These are phyloP conservation scores for Sarcophaga carnaria DNA, from an alignment of 2,888 invertebrate genomes.

Conservation along the genomic window DNA sequence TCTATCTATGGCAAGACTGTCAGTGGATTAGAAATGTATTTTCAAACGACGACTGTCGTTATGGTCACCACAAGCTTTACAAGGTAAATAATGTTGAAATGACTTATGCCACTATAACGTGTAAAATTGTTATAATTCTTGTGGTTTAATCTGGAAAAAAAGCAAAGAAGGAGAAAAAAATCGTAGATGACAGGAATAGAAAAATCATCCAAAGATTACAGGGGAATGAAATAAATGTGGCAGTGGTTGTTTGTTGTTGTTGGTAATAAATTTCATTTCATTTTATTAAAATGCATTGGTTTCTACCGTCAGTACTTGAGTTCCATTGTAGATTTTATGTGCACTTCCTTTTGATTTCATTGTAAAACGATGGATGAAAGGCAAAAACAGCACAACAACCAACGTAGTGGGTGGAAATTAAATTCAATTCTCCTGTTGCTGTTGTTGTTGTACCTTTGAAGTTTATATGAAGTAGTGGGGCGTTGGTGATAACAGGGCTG, in stretches of 20 bases:
- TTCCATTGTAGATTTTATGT: constrained; percentile 42
- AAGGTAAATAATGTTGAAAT: constrained; percentile 61
- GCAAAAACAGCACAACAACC: neutral
- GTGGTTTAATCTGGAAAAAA: constrained; percentile 73
- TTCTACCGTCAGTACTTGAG: constrained; percentile 41
- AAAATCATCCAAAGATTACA: constrained; percentile 21
- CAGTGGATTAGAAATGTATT: constrained; percentile 49
- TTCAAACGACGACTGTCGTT: constrained; percentile 55
- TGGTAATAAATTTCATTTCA: constrained; percentile 73
- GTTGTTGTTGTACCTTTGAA: constrained; percentile 43
- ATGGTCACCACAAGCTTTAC: constrained; percentile 48
- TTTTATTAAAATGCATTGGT: constrained; percentile 68
- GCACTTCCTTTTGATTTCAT: constrained; percentile 57
- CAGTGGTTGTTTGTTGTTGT: constrained; percentile 20
- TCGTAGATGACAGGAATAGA: constrained; percentile 21
- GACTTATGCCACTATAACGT: constrained; percentile 80
- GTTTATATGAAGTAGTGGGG: constrained; percentile 17
- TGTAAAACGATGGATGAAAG: constrained; percentile 5
- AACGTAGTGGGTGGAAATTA: constrained; percentile 29
- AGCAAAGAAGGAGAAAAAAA: neutral
- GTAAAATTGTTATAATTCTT: constrained; percentile 80
- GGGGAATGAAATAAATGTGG: neutral
- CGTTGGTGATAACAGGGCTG: neutral
- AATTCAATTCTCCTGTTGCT: constrained; percentile 8
- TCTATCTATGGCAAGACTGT: constrained; percentile 50